Percentiles rank a stretch among this genome's conserved stretches.
phyloP scores from a whole-genome alignment of 1,140 invertebrate species.

The Nymphalis io region DNA sequence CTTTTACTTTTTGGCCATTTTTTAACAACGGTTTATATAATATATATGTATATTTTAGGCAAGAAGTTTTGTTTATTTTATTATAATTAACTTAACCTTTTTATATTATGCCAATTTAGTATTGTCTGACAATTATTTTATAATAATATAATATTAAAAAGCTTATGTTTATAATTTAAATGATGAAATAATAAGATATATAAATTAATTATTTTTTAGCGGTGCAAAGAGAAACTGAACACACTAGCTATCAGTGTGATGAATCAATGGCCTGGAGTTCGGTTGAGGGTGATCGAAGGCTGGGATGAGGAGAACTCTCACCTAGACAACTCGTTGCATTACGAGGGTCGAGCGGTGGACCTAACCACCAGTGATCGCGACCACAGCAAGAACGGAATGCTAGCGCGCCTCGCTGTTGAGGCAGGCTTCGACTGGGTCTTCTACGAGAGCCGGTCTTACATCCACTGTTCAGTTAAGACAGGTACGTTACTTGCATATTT shows the following conservation, averaged over 20 bases:
- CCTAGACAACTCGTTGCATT: constrained; percentile 92
- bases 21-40: too few species aligned
- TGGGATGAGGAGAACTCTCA: constrained; percentile 95
- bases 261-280: constrained; percentile 98
- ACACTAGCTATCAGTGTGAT: constrained; percentile 97
- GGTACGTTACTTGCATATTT: constrained; percentile 83
- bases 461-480: constrained; percentile 98
- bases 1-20: too few species aligned
- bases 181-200: neutral
- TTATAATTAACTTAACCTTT: too few species aligned
- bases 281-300: constrained; percentile 94
- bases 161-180: too few species aligned
- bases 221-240: constrained; percentile 97
- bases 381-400: constrained; percentile 95
- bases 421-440: constrained; percentile 99
- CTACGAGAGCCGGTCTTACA: constrained; percentile 96
- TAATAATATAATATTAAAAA: too few species aligned
- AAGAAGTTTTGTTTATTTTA: too few species aligned
- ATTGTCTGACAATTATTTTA: too few species aligned
- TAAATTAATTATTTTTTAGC: constrained; percentile 82
- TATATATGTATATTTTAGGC: too few species aligned
- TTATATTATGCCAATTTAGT: too few species aligned
- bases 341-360: constrained; percentile 97
- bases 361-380: constrained; percentile 97
- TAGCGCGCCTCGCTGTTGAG: constrained; percentile 96